Base-by-base conservation (phyloP, 1,140 invertebrate species). In the Melanaphis sacchari region DNA sequence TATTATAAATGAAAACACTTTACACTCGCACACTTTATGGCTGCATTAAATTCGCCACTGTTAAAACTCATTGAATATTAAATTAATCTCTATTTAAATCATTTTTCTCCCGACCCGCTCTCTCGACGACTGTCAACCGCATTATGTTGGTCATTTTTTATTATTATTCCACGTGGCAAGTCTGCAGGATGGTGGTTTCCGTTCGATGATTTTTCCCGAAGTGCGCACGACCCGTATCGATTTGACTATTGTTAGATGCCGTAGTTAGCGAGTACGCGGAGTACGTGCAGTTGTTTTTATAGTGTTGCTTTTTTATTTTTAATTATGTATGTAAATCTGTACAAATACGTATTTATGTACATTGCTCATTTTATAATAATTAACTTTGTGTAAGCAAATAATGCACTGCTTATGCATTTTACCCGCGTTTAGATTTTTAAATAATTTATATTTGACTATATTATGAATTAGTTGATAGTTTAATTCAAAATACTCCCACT, bases 31-130 rank as follows among this genome's bases (percentile, higher is more conserved):
- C 76, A 84, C 38, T 93, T 93, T 93, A 84, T 41, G 91, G 36
- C 36, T 41, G 76, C 49, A 54, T 93, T 93, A 93, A 93, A 93
- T 85, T 85, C 91, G 81, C 91, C 46, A 85, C 91, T 54, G 91
- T 93, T 85, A 54, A 93, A 82, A 93, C 91, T 85, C 91, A 84
- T 93, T 93, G 91, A 93, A 93, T 93, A 84, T 93, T 84, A 93
- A 93, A 93, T 93, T 93, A 93, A 93, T 93, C 76, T 84, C 91
- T 93, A 84, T 93, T 93, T 93, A 93, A 93, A 85, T 85, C 91
- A 93, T 85, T 85, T 91, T 85, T 49, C 31, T n/a, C 22, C 46
- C 18, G 26, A 22, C 59, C 41, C 18, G 7, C 43, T 36, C 91
- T 0, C 43, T 8, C 22, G 6, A 0, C 52, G 38, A 59, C 90